Conservation (phyloP, 2,797 vertebrate genomes). For the Onychomys arenicola region DNA sequence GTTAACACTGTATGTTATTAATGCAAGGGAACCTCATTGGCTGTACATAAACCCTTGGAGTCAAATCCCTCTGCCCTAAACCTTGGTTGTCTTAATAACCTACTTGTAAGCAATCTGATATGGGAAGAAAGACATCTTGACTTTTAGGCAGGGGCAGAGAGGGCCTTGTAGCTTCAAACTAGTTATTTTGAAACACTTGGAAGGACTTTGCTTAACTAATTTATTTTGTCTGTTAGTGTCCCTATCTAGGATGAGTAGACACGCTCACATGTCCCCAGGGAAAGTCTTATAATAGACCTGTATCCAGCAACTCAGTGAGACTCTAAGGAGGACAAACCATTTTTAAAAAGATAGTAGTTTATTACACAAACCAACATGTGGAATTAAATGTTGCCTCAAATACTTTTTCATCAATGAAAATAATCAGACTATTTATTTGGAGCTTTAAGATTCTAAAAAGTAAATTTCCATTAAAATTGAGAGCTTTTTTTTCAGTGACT, state of each 20-base stretch:
- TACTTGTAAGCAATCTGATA: background rate
- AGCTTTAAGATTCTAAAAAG: background rate
- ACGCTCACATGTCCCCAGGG: background rate
- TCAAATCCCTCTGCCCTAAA: background rate
- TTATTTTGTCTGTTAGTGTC: background rate
- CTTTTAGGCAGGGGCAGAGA: background rate
- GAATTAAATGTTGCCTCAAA: background rate
- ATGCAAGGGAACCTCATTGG: background rate
- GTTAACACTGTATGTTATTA: background rate
- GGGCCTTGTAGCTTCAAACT: accelerated
- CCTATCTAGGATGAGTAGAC: background rate
- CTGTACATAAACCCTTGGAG: background rate
- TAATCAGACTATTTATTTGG: background rate
- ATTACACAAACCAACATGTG: background rate
- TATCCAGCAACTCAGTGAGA: background rate
- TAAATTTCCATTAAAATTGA: background rate
- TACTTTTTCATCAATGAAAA: background rate
- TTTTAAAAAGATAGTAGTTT: background rate
- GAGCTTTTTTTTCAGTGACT: background rate
- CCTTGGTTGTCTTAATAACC: background rate
- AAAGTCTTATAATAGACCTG: background rate
- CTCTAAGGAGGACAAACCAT: background rate
- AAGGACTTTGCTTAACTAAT: background rate
- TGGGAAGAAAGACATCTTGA: background rate
- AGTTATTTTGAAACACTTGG: background rate